Evolutionary conservation across 2,888 invertebrate genomes (phyloP).

Genomic region (Calephelis perditalis): DNA sequence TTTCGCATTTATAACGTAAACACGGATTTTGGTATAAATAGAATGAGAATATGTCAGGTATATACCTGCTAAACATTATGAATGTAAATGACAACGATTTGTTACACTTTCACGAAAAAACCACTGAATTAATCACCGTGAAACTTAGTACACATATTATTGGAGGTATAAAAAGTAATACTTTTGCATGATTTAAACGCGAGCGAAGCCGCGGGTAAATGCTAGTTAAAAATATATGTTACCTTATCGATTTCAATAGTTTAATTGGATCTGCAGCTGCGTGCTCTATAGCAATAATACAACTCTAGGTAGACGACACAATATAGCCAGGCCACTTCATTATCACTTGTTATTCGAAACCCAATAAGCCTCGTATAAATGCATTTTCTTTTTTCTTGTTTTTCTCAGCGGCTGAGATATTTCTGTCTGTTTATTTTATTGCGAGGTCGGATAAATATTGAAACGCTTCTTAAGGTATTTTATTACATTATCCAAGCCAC

Average conservation of each 20-base stretch:
- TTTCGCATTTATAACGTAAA: no score
- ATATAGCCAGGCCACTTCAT: constrained; percentile 49
- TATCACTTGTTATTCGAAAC: constrained; percentile 59
- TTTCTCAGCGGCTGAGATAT: constrained; percentile 34
- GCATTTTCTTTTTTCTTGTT: constrained; percentile 41
- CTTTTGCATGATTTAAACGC: no score
- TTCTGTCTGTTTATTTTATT: constrained; percentile 41
- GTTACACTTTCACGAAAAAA: no score
- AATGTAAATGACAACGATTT: no score
- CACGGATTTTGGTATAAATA: no score
- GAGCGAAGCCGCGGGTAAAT: no score
- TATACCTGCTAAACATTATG: no score
- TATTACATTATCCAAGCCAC: constrained; percentile 38
- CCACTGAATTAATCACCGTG: no score
- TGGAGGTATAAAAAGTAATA: no score
- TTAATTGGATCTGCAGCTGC: neutral
- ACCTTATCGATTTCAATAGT: neutral
- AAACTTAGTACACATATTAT: no score
- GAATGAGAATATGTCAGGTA: no score
- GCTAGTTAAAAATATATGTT: no score
- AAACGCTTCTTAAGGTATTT: constrained; percentile 32
- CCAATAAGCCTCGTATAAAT: constrained; percentile 47
- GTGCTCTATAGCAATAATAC: constrained; percentile 22
- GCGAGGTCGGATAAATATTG: constrained; percentile 43
- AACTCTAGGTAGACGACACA: constrained; percentile 25